phyloP scores from a whole-genome alignment of 1,140 invertebrate genomes.

The Stegodyphus mimosarum region DNA sequence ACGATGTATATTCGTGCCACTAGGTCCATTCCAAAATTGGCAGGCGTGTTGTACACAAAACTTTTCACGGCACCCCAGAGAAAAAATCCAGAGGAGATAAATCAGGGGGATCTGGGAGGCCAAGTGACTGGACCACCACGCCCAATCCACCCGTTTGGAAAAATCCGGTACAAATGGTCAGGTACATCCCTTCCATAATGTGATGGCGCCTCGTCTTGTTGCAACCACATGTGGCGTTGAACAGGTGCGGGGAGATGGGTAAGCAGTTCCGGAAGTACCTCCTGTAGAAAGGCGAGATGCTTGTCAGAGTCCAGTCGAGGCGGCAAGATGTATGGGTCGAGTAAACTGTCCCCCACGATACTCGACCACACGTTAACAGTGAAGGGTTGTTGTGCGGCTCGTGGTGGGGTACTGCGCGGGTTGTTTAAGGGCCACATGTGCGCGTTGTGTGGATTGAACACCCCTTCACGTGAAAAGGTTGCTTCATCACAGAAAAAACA shows the following conservation, averaged over 20 bases:
- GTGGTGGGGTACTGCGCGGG: background rate
- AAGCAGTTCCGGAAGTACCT: background rate
- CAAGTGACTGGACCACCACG: slow-evolving; percentile 4
- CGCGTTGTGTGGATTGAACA: background rate
- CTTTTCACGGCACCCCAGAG: slow-evolving; percentile 6
- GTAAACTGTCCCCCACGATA: too few species aligned
- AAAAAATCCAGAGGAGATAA: too few species aligned
- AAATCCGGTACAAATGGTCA: too few species aligned
- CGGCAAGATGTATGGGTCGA: slow-evolving; percentile 26
- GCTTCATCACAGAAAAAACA: too few species aligned
- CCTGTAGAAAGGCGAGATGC: too few species aligned
- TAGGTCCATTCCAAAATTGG: background rate
- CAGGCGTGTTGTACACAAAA: background rate
- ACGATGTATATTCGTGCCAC: background rate
- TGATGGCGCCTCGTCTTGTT: slow-evolving; percentile 21
- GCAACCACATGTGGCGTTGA: slow-evolving; percentile 24
- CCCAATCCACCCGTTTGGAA: background rate
- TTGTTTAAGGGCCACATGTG: background rate
- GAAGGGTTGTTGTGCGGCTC: background rate
- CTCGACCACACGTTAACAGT: slow-evolving; percentile 15
- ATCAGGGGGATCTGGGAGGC: background rate
- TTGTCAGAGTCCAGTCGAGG: slow-evolving; percentile 4
- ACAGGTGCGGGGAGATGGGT: background rate
- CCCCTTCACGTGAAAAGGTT: too few species aligned
- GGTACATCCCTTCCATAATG: slow-evolving; percentile 16